These are phyloP conservation scores for Motacilla tschutschensis DNA, from an alignment of 2,113 vertebrate species.

Conservation along the genomic window DNA sequence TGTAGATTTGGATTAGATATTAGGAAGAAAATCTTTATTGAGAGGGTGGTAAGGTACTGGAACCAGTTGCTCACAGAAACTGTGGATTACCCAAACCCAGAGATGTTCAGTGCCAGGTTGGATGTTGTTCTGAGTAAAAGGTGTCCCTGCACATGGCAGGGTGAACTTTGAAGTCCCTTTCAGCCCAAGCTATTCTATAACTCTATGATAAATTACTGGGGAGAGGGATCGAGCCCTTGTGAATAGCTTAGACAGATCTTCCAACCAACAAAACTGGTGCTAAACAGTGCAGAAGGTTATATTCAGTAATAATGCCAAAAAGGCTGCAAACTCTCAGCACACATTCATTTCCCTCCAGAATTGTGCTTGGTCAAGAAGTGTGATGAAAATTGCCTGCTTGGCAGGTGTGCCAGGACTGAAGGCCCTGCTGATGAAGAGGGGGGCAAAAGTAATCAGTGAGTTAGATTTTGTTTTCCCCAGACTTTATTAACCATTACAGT, in stretches of 20 bases:
- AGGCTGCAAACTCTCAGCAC: background rate
- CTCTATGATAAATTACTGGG: background rate
- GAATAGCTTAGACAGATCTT: background rate
- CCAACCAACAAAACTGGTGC: background rate
- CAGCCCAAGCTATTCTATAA: background rate
- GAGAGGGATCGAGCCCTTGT: background rate
- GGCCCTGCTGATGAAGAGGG: background rate
- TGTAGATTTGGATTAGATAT: background rate
- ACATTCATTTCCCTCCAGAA: background rate
- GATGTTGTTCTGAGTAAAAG: background rate
- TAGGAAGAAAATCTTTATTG: background rate
- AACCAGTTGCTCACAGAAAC: background rate
- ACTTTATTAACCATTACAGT: background rate
- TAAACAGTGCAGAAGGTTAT: background rate
- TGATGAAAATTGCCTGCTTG: background rate
- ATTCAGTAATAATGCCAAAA: background rate
- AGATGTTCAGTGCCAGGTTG: background rate
- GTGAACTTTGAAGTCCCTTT: background rate
- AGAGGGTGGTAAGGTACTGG: background rate
- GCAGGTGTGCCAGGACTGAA: background rate
- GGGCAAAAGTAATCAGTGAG: accelerated
- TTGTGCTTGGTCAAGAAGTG: background rate
- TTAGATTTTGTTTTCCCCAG: background rate
- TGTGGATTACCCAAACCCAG: background rate
- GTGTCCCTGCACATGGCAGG: background rate